Evolutionary conservation across 35 echinoderm and acorn worm genomes (phyloP).

Genomic region (Lytechinus pictus): DNA sequence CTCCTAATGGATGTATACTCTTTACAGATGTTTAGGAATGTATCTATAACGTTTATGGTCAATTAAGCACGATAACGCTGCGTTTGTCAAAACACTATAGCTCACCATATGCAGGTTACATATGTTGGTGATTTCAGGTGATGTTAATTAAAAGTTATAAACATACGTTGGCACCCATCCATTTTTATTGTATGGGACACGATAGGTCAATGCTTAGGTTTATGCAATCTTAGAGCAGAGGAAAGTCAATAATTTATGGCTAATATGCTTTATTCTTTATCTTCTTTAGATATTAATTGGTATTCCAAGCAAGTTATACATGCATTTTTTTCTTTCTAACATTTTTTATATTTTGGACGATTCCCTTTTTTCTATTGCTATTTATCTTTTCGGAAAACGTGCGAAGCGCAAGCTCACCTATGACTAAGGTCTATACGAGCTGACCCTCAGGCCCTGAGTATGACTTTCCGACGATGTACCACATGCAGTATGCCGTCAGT

Average conservation of each 20-base stretch:
- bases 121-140: not conserved
- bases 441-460: too few relatives aligned
- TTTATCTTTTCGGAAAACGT: too few relatives aligned
- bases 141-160: not conserved
- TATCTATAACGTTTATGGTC: not conserved
- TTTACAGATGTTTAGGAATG: not conserved
- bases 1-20: not conserved
- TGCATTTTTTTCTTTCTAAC: too few relatives aligned
- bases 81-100: not conserved
- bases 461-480: too few relatives aligned
- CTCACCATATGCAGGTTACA: not conserved
- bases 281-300: not conserved
- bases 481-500: too few relatives aligned
- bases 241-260: not conserved
- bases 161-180: not conserved
- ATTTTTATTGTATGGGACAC: not conserved
- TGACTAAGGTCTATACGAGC: too few relatives aligned
- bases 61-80: not conserved
- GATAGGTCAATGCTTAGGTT: not conserved
- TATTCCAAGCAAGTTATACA: too few relatives aligned
- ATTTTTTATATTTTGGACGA: too few relatives aligned
- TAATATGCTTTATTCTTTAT: not conserved
- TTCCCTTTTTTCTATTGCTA: too few relatives aligned
- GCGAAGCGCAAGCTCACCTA: too few relatives aligned
- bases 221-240: not conserved